Conservation (phyloP, 2,113 vertebrate genomes). For the Ranitomeya imitator region DNA sequence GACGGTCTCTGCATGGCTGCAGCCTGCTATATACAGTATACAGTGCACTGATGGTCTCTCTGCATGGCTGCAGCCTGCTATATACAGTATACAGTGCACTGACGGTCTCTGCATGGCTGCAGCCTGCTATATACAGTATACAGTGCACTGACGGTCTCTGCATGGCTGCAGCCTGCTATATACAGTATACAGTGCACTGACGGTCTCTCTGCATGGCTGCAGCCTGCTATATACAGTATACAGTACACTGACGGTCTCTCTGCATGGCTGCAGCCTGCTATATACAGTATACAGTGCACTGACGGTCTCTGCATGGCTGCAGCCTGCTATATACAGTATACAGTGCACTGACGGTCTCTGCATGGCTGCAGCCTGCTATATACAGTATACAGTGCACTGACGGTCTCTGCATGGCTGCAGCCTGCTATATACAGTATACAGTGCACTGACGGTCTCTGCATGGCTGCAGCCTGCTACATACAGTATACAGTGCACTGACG, state of each 20-base stretch:
- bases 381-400: not conserved
- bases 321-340: not conserved
- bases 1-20: not conserved
- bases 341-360: not conserved
- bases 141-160: not conserved
- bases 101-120: not conserved
- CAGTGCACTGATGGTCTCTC: not conserved
- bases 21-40: not conserved
- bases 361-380: not conserved
- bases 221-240: not conserved
- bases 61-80: not conserved
- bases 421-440: not conserved
- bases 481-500: not conserved
- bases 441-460: not conserved
- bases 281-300: not conserved
- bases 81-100: not conserved
- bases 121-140: not conserved
- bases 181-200: not conserved
- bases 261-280: not conserved
- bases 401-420: not conserved
- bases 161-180: not conserved
- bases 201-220: not conserved
- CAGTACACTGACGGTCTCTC: not conserved
- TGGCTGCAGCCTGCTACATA: not conserved
- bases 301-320: not conserved